Base-by-base conservation (phyloP, 2,113 vertebrate genomes). In the Manacus vitellinus region DNA sequence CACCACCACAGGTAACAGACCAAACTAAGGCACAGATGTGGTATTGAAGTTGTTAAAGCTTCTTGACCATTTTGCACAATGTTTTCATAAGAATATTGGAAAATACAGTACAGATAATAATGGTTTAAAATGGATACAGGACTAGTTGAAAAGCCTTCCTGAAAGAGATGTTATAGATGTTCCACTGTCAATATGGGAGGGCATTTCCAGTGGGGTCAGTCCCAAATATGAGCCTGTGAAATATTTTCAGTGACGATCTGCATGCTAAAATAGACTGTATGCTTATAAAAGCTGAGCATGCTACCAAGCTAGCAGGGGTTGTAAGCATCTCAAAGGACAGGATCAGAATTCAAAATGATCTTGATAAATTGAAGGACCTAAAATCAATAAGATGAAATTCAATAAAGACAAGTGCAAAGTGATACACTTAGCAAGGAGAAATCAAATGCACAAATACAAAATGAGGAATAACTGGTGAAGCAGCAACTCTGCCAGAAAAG, bases 311-410 rank as follows among this genome's bases (percentile, higher is more conserved):
- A 91, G 14, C 39, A 91, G n/a, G 13, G 12, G 9, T 44, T 65
- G 22, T 49, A 62, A 43, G 54, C 24, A 65, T 21, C 31, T 79
- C 18, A 1, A 79, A 88, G 16, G 41, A 82, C 28, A 87, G 70
- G 54, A 44, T 76, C 52, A 91, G 91, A 91, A 96, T 93, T 91
- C 70, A 76, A 89, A 96, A 94, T 33, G 12, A 72, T 95, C 89
- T 85, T 87, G 81, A 88, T 91, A 94, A 95, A 94, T 88, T 89
- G 89, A 91, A 96, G 55, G 58, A 82, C 47, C 66, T 66, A 37
- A 93, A 96, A 96, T 97, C 93, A 89, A 96, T 96, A 95, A 79
- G 77, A 93, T 68, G 74, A 91, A 94, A 96, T 96, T 93, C 93
- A 94, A 94, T 89, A 95, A 89, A 66, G 89, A 88, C 94, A 88